Conservation (phyloP, 1,140 invertebrate genomes). For the Lethocerus indicus region DNA sequence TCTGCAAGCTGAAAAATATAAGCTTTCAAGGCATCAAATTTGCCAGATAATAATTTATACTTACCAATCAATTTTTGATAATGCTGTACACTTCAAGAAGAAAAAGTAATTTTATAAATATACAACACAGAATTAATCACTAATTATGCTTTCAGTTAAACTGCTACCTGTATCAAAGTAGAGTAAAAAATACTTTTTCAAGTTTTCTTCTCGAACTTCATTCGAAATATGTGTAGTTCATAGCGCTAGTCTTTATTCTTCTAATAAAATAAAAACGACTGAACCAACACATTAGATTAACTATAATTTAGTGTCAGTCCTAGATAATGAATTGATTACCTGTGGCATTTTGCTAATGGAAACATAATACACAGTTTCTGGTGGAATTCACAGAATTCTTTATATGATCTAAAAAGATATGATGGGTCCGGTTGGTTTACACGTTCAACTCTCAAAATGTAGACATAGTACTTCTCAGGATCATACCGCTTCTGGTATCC, state of each 20-base stretch:
- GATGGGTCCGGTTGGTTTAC: slow-evolving; percentile 68
- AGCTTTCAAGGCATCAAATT: background rate
- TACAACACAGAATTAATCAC: background rate
- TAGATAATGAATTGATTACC: too few relatives aligned
- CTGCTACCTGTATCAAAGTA: too few relatives aligned
- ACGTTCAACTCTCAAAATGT: slow-evolving; percentile 73
- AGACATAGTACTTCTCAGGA: slow-evolving; percentile 97
- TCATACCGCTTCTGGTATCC: slow-evolving; percentile 89
- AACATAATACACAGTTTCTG: slow-evolving; percentile 85
- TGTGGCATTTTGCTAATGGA: slow-evolving; percentile 71
- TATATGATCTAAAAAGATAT: slow-evolving; percentile 81
- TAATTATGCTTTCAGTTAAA: too few relatives aligned
- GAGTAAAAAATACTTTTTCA: too few relatives aligned
- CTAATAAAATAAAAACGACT: background rate
- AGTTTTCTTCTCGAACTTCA: background rate
- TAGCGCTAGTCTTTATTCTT: background rate
- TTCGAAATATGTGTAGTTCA: background rate
- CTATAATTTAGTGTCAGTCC: too few relatives aligned
- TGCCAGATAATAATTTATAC: background rate
- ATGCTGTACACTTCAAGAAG: too few relatives aligned
- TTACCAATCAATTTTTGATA: too few relatives aligned
- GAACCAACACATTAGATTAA: too few relatives aligned
- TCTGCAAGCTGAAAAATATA: slow-evolving; percentile 31
- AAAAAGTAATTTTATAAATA: background rate
- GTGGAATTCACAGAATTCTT: slow-evolving; percentile 92